Conservation (phyloP, 1,140 invertebrate genomes). For the Drosophila malerkotliana region DNA sequence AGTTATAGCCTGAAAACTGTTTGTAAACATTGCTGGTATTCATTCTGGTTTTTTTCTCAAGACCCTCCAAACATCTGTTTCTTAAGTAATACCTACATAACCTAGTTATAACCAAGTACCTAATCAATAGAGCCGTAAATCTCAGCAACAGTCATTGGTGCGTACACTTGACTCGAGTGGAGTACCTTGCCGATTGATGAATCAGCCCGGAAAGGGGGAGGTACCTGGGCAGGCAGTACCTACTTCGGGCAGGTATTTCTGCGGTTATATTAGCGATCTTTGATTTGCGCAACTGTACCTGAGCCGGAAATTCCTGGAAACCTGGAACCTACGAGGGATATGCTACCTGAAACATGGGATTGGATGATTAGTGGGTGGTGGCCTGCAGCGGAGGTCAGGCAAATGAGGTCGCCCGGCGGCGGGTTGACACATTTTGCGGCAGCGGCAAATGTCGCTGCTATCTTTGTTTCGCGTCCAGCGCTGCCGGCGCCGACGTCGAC, state of each 20-base stretch:
- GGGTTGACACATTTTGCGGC: constrained; percentile 42
- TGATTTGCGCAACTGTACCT: constrained; percentile 4
- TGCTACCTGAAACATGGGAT: neutral
- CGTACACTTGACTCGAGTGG: too few relatives aligned
- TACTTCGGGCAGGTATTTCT: neutral
- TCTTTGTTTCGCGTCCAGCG: constrained; percentile 28
- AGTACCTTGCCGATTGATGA: neutral
- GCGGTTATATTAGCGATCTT: neutral
- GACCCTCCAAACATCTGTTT: too few relatives aligned
- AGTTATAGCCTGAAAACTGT: too few relatives aligned
- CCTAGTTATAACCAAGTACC: too few relatives aligned
- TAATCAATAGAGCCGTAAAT: too few relatives aligned
- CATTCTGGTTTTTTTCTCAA: too few relatives aligned
- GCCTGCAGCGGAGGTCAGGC: constrained; percentile 7
- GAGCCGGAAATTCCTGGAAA: constrained; percentile 1
- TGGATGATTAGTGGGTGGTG: neutral
- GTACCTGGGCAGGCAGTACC: neutral
- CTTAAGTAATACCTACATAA: too few relatives aligned
- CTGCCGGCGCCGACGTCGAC: neutral
- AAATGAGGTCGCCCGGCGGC: constrained; percentile 53
- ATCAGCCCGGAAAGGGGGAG: neutral
- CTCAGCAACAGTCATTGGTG: neutral
- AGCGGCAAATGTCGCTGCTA: constrained; percentile 23
- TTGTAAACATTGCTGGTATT: too few relatives aligned
- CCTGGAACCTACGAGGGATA: neutral